Evolutionary conservation across 2,113 vertebrate genomes (phyloP).

Genomic region (Lagopus leucura): DNA sequence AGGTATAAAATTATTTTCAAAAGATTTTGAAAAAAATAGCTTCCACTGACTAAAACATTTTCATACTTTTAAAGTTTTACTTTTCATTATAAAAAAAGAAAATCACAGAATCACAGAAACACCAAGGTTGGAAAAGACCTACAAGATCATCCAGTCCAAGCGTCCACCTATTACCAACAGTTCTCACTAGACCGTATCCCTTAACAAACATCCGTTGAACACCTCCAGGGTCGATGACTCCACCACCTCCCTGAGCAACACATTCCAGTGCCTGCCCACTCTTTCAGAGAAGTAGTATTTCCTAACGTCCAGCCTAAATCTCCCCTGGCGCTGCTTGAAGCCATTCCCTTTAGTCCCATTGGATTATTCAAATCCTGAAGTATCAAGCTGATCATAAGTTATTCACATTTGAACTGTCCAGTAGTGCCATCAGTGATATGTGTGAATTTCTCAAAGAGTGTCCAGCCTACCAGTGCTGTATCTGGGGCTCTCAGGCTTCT

Average conservation of each 20-base stretch:
- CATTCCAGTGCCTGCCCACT: no score
- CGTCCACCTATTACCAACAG: no score
- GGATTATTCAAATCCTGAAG: background rate
- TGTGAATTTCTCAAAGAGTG: background rate
- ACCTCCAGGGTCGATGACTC: no score
- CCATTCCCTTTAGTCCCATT: background rate
- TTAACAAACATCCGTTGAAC: no score
- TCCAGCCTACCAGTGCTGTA: background rate
- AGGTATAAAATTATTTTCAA: background rate
- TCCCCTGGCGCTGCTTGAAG: no score
- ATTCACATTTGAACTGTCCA: background rate
- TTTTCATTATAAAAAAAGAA: background rate
- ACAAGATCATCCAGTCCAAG: no score
- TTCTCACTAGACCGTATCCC: no score
- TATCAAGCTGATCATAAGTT: background rate
- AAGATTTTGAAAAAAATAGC: background rate
- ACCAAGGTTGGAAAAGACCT: no score
- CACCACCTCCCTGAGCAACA: no score
- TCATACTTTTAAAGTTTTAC: background rate
- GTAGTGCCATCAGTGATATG: background rate
- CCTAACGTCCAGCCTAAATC: no score
- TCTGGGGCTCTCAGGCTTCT: background rate
- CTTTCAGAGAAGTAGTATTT: no score
- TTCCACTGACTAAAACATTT: background rate
- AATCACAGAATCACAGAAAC: background rate